Conservation (phyloP, 2,888 invertebrate species). For the Gortyna flavago region DNA sequence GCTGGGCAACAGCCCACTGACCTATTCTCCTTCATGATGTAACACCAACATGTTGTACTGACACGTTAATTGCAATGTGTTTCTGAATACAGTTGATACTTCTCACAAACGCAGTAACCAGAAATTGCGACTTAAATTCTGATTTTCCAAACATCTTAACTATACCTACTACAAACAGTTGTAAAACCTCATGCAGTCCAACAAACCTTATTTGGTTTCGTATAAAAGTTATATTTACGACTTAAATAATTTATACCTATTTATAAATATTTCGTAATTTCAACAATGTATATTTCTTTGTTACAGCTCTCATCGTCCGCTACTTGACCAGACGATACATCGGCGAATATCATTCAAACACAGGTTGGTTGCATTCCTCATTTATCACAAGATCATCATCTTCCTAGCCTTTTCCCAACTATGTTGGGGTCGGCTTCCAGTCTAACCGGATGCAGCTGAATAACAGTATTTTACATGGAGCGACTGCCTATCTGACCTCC, state of each 20-base stretch:
- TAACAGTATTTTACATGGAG: too few relatives aligned
- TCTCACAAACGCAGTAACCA: constrained; percentile 6
- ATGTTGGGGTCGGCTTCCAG: too few relatives aligned
- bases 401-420: too few relatives aligned
- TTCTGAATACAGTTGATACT: constrained; percentile 20
- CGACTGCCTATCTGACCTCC: too few relatives aligned
- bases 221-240: not conserved
- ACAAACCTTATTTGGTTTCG: not conserved
- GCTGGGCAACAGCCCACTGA: constrained; percentile 71
- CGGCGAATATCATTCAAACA: constrained; percentile 95
- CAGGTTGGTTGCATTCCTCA: constrained; percentile 88
- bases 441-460: too few relatives aligned
- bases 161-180: constrained; percentile 13
- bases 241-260: constrained; percentile 6
- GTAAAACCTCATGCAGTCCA: not conserved
- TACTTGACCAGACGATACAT: constrained; percentile 94
- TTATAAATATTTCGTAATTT: not conserved
- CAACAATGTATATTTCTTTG: constrained; percentile 64
- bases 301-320: constrained; percentile 93
- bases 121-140: constrained; percentile 30
- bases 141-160: constrained; percentile 22
- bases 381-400: constrained; percentile 15
- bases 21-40: constrained; percentile 76
- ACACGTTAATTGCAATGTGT: constrained; percentile 44
- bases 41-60: constrained; percentile 71